Evolutionary conservation across 2,888 invertebrate species (phyloP), one percentile per base, ranked within the genome.

Genomic region (Erannis defoliaria): DNA sequence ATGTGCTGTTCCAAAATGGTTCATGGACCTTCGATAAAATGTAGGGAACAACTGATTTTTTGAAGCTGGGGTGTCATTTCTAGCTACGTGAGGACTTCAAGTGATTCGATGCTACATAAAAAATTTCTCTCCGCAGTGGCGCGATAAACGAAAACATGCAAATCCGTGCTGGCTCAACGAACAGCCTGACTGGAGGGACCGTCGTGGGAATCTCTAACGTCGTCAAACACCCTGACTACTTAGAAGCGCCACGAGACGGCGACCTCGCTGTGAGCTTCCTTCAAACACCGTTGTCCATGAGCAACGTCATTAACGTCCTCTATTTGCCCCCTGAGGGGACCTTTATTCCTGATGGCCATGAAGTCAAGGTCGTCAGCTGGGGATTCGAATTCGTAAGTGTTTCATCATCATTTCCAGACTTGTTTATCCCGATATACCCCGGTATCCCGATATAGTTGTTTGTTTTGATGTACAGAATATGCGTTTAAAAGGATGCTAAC

Each of bases 381-480:
- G 88, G 88, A 55, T 88, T 86, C 37, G 82, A 83, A 62, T 64
- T 70, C 43, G 88, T 88, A 58, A 81, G 85, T 75, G 1, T 9
- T 21, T 14, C 10, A 29, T 4, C 12, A n/a, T n/a, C n/a, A n/a
- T n/a, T n/a, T n/a, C n/a, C n/a, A n/a, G n/a, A n/a, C n/a, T n/a
- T n/a, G n/a, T n/a, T n/a, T n/a, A n/a, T n/a, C n/a, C n/a, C n/a
- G n/a, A n/a, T n/a, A n/a, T n/a, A n/a, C n/a, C n/a, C n/a, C n/a
- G n/a, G n/a, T n/a, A n/a, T n/a, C n/a, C n/a, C n/a, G n/a, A n/a
- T n/a, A n/a, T n/a, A n/a, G n/a, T n/a, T n/a, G n/a, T n/a, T n/a
- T n/a, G n/a, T n/a, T n/a, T n/a, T n/a, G n/a, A n/a, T n/a, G n/a
- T n/a, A n/a, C n/a, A n/a, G n/a, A n/a, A n/a, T n/a, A n/a, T n/a